phyloP scores from a whole-genome alignment of 2,113 vertebrate genomes.

The Bucco capensis region DNA sequence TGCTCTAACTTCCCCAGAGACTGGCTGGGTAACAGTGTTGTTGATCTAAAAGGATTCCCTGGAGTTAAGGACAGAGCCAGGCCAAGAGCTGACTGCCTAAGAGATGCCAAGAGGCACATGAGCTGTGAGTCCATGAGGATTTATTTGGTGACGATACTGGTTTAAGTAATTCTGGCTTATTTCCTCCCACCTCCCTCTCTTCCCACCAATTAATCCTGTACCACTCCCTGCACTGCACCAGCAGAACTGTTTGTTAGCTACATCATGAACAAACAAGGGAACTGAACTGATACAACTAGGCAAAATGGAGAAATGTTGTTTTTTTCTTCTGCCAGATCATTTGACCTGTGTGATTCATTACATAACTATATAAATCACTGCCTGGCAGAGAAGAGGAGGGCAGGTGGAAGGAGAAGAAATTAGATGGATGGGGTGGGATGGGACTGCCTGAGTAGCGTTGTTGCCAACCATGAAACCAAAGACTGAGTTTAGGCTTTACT shows the following conservation, averaged over 20 bases:
- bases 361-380: background rate
- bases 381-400: background rate
- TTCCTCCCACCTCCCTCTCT: background rate
- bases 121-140: background rate
- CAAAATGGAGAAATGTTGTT: background rate
- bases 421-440: background rate
- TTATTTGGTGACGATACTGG: background rate
- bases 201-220: background rate
- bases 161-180: slow-evolving; percentile 20
- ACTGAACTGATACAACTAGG: background rate
- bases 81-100: background rate
- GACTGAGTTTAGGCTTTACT: background rate
- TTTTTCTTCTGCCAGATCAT: background rate
- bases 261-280: background rate
- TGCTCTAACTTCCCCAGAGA: background rate
- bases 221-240: background rate
- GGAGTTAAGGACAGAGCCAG: background rate
- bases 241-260: slow-evolving; percentile 19
- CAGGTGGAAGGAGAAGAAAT: background rate
- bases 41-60: background rate
- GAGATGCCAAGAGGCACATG: background rate
- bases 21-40: background rate
- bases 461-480: background rate
- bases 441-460: background rate
- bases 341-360: background rate